phyloP scores from a whole-genome alignment of 2,113 vertebrate genomes.

The Mola mola region DNA sequence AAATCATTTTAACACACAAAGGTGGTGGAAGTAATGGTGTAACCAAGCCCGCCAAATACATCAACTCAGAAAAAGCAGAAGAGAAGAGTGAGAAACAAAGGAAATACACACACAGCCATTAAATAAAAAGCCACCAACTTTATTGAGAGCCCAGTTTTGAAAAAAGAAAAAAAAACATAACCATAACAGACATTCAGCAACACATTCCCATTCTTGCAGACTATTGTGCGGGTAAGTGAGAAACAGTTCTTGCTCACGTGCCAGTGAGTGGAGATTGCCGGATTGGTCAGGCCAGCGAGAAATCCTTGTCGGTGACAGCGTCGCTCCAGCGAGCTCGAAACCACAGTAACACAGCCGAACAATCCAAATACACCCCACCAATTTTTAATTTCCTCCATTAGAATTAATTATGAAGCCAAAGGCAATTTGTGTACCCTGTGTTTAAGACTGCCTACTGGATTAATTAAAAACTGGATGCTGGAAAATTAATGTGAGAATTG shows the following conservation, averaged over 20 bases:
- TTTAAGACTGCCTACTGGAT: slow-evolving; percentile 88
- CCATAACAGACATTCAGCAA: neutral
- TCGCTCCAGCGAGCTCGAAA: slow-evolving; percentile 82
- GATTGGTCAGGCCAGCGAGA: slow-evolving; percentile 72
- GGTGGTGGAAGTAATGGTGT: slow-evolving; percentile 45
- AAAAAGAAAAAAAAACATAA: slow-evolving; percentile 3
- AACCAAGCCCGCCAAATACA: slow-evolving; percentile 57
- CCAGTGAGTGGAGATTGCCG: slow-evolving; percentile 40
- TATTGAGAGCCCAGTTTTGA: slow-evolving; percentile 7
- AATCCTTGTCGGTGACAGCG: slow-evolving; percentile 83
- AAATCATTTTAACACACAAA: slow-evolving; percentile 61
- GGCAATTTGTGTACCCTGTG: slow-evolving; percentile 86
- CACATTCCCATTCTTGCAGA: slow-evolving; percentile 32
- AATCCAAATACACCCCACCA: slow-evolving; percentile 84
- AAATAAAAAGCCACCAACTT: slow-evolving; percentile 27
- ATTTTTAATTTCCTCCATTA: slow-evolving; percentile 87
- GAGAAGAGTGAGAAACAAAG: slow-evolving; percentile 19
- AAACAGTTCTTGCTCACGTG: slow-evolving; percentile 26
- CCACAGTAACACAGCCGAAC: slow-evolving; percentile 78
- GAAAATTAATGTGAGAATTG: slow-evolving; percentile 88
- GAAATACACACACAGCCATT: slow-evolving; percentile 6
- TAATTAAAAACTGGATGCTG: slow-evolving; percentile 91
- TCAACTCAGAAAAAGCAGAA: slow-evolving; percentile 20
- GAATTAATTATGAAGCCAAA: slow-evolving; percentile 88
- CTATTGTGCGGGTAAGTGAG: slow-evolving; percentile 9